Percentiles rank a stretch among this genome's conserved stretches.
phyloP scores from a whole-genome alignment of 2,113 vertebrate genomes.

The Dicrurus megarhynchus region DNA sequence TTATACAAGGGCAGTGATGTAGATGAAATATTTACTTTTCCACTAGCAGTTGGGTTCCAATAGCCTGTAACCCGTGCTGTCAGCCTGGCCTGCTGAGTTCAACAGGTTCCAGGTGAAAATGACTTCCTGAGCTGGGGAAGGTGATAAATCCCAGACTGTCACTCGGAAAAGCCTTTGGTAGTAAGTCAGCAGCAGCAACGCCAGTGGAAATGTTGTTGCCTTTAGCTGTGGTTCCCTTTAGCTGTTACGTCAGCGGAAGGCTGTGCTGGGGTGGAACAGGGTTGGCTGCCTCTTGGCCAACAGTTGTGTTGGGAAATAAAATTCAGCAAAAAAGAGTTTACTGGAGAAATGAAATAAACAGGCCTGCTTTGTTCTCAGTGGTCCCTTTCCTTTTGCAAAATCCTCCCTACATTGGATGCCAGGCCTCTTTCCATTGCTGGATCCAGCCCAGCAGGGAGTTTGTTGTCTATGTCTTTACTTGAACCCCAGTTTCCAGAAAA shows the following conservation, averaged over 20 bases:
- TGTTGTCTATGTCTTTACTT: background rate
- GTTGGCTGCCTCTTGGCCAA: background rate
- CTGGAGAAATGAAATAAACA: background rate
- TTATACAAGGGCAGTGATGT: background rate
- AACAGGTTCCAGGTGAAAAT: conserved; percentile 42
- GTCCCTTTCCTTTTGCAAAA: background rate
- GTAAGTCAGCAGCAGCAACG: background rate
- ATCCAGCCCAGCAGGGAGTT: background rate
- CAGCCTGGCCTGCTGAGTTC: conserved; percentile 28
- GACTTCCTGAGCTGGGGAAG: background rate
- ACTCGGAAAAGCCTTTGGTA: background rate
- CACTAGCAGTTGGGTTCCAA: conserved; percentile 2
- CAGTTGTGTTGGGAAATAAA: background rate
- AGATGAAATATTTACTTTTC: conserved; percentile 31
- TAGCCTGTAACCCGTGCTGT: background rate
- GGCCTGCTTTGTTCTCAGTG: background rate
- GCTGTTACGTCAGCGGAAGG: background rate
- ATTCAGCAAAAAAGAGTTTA: background rate
- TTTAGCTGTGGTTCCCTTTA: background rate
- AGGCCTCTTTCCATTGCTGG: background rate
- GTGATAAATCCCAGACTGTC: conserved; percentile 44
- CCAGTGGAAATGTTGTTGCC: conserved; percentile 4
- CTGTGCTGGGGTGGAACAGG: background rate
- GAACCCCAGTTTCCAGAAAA: background rate
- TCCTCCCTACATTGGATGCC: background rate